These are phyloP conservation scores for Sylvilagus floridanus DNA, from an alignment of 2,797 vertebrate species.

Conservation along the genomic window DNA sequence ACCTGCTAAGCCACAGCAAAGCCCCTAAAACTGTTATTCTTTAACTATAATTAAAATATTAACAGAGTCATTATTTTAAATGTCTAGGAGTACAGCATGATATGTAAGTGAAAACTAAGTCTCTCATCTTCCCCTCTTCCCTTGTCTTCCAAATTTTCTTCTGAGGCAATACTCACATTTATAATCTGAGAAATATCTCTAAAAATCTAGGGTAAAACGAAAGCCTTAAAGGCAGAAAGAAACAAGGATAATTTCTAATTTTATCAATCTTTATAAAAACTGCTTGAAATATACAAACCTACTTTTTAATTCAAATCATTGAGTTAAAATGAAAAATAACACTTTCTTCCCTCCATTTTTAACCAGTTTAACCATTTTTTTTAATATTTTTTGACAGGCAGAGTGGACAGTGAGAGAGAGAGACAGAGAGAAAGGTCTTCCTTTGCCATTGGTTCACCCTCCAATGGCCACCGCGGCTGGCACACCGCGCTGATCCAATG, in stretches of 20 bases:
- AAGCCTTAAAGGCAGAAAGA: not conserved
- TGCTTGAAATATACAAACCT: not conserved
- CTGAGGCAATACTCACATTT: not conserved
- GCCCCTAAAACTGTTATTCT: no score
- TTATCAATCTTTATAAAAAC: not conserved
- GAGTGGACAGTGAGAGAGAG: no score
- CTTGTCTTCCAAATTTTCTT: not conserved
- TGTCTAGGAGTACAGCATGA: not conserved
- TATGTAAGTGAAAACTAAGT: slow-evolving; percentile 8
- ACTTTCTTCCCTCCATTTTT: not conserved
- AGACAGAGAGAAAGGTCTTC: no score
- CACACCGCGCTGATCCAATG: no score
- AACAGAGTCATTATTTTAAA: not conserved
- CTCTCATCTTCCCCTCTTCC: not conserved
- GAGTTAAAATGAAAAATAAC: slow-evolving; percentile 1
- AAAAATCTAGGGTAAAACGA: not conserved
- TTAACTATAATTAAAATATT: slow-evolving; percentile 9
- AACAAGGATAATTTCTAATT: not conserved
- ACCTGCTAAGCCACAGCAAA: no score
- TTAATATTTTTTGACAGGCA: no score
- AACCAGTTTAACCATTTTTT: not conserved
- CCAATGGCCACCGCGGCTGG: no score
- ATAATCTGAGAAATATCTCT: not conserved
- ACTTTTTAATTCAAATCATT: slow-evolving; percentile 1
- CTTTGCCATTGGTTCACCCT: no score